Base-by-base conservation (phyloP, 2,888 invertebrate species). In the Microplitis deprimator region DNA sequence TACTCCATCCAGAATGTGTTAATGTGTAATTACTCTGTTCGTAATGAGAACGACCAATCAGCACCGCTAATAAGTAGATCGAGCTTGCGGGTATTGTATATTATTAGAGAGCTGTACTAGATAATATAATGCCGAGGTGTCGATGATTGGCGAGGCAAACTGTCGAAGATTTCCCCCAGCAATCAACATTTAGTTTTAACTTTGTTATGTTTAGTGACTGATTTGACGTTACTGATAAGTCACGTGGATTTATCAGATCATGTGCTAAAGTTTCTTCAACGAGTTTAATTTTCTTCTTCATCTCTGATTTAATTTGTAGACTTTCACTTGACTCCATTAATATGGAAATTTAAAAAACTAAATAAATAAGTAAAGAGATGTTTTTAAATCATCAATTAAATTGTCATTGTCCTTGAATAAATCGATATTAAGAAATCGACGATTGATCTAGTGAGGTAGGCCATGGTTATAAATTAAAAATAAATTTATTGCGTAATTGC, bases 61-160 rank as follows among this genome's bases (percentile, higher is more conserved):
- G 82, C 83, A 84, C 77, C 79, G 81, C 80, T 85, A 85, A 86
- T 85, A 87, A 86, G 84, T 87, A 79, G 86, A 87, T 81, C 85
- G 81, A 83, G 81, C 83, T 82, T 81, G 81, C 68, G 75, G 75
- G 50, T 50, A 75, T 76, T 72, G 79, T 80, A 73, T 86, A 85
- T 87, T 87, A 84, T 86, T 87, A 86, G 86, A 82, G 59, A 71
- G 73, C 59, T 79, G 73, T 77, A 81, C 80, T 76, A 80, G 78
- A 79, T 82, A 72, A 70, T 50, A 50, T 50, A 50, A 74, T 77
- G 72, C 68, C 73, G 68, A 78, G 70, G 75, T 78, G 76, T 76
- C 79, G 80, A 79, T 64, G 69, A 64, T 64, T 69, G 76, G 70
- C 73, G 75, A 77, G 64, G 68, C 10, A 69, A 68, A 76, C 69